A percentile compares a stretch with the other conserved stretches of the same genome.
phyloP scores from a whole-genome alignment of 2,113 vertebrate species.

The Willisornis vidua region DNA sequence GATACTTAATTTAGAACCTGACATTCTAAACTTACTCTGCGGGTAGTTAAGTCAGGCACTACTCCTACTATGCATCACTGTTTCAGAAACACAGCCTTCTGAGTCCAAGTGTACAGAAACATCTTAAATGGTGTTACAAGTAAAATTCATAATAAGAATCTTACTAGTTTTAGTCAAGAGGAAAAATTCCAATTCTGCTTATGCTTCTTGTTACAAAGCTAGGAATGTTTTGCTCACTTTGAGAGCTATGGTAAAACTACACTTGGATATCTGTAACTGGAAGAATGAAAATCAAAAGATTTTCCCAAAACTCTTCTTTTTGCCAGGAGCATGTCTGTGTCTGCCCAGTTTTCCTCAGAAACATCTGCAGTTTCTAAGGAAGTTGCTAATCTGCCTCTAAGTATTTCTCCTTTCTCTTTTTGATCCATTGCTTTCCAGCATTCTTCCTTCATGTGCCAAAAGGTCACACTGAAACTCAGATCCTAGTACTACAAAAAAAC shows the following conservation, averaged over 20 bases:
- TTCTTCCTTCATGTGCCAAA: not conserved
- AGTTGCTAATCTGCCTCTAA: not conserved
- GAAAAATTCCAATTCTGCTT: not conserved
- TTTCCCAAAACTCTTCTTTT: not conserved
- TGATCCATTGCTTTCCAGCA: not conserved
- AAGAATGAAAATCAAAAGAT: not conserved
- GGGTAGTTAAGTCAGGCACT: not conserved
- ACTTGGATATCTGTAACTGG: not conserved
- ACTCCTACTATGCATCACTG: not conserved
- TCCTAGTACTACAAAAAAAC: not conserved
- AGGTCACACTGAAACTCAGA: not conserved
- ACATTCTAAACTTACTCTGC: conserved; percentile 26
- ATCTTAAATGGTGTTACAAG: not conserved
- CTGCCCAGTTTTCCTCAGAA: conserved; percentile 6
- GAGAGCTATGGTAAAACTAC: not conserved
- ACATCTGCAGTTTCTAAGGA: conserved; percentile 36
- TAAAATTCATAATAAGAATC: not conserved
- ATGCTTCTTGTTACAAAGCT: not conserved
- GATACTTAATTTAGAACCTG: conserved; percentile 50
- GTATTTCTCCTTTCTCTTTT: not conserved
- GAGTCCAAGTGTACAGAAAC: not conserved
- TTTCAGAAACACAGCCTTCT: not conserved
- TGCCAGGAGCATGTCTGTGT: not conserved
- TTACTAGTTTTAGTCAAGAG: not conserved
- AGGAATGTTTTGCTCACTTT: not conserved